Base-by-base conservation (phyloP, 1,140 invertebrate genomes). In the Lepidostoma basale region DNA sequence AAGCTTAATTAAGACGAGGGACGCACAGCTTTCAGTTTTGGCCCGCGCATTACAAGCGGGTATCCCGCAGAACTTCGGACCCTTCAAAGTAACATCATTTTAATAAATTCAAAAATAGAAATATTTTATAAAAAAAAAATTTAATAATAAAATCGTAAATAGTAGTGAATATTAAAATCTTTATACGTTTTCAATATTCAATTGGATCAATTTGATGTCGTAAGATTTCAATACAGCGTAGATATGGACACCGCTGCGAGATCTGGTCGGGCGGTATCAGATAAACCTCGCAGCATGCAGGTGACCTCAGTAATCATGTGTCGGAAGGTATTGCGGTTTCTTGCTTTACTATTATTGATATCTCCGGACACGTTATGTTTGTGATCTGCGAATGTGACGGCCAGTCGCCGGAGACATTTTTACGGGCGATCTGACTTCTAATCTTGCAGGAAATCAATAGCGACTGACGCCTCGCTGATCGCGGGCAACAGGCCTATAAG, bases 251-350 rank as follows among this genome's bases (percentile, higher is more conserved):
- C n/a, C n/a, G n/a, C n/a, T n/a, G n/a, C n/a, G n/a, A n/a, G n/a
- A n/a, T n/a, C n/a, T n/a, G n/a, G n/a, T n/a, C n/a, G n/a, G n/a
- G n/a, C n/a, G n/a, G n/a, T n/a, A n/a, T n/a, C n/a, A n/a, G n/a
- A n/a, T n/a, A n/a, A n/a, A n/a, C n/a, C n/a, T n/a, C n/a, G 49
- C 30, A 54, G 26, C 23, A 54, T 45, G 66, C 70, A 68, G 66
- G 70, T 65, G 70, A 72, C 67, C 70, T 72, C 66, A 68, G 70
- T 71, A 72, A 72, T 72, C 66, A 68, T 68, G 42, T 72, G 70
- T 68, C 70, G 59, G 66, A 68, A 72, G 70, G 58, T 64, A 68
- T 68, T 72, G 70, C 62, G 70, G 70, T 72, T 68, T 70, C 22
- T 36, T 40, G 30, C 39, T 49, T 63, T 63, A 63, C 30, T 28